Percentiles rank a stretch among this genome's conserved stretches.
phyloP scores from a whole-genome alignment of 1,140 invertebrate genomes.

The Drosophila prosaltans region DNA sequence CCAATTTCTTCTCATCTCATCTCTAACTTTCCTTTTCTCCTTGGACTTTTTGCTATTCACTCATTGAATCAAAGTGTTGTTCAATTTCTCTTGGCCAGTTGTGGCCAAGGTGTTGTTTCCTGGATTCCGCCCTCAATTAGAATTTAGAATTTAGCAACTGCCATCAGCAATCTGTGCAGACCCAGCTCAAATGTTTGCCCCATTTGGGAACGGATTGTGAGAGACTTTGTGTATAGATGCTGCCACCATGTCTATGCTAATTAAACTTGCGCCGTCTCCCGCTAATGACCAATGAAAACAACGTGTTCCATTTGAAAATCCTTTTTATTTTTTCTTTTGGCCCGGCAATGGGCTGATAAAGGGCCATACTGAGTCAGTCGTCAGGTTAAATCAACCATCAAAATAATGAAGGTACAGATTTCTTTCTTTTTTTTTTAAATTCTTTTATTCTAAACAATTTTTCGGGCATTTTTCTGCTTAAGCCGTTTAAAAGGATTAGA shows the following conservation, averaged over 20 bases:
- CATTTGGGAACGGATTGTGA: constrained; percentile 20
- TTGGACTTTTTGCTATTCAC: constrained; percentile 45
- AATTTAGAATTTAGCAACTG: constrained; percentile 40
- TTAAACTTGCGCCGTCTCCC: constrained; percentile 80
- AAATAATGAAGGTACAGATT: constrained; percentile 76
- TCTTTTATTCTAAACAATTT: constrained; percentile 59
- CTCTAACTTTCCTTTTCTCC: constrained; percentile 8
- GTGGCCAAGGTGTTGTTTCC: constrained; percentile 56
- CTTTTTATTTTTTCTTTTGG: constrained; percentile 9
- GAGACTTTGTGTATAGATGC: not conserved
- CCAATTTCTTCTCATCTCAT: not conserved
- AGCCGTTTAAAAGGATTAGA: constrained; percentile 74
- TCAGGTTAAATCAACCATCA: constrained; percentile 80
- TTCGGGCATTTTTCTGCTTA: constrained; percentile 51
- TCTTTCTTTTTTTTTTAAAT: constrained; percentile 59
- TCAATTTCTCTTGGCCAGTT: constrained; percentile 64
- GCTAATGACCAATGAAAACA: constrained; percentile 82
- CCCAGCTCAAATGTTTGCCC: constrained; percentile 59
- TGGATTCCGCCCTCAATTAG: constrained; percentile 24
- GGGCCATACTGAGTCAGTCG: constrained; percentile 36
- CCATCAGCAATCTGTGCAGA: constrained; percentile 68
- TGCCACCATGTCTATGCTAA: constrained; percentile 73
- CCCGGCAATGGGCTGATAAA: constrained; percentile 66
- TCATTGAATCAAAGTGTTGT: constrained; percentile 80
- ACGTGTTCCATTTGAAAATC: constrained; percentile 62